Conservation (phyloP, 2,113 vertebrate genomes). For the Urocynchramus pylzowi region DNA sequence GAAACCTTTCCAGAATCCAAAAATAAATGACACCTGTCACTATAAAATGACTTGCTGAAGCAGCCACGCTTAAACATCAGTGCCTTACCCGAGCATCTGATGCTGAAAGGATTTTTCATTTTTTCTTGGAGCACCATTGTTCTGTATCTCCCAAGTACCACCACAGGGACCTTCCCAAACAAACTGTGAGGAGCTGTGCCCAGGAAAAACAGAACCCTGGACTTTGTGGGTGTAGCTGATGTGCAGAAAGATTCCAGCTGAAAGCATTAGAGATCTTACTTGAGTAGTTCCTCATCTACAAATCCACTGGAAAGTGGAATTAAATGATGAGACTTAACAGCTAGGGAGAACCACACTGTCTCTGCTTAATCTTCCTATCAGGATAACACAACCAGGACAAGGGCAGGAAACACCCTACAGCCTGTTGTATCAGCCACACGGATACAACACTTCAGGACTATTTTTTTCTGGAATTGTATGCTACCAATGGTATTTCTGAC, state of each 20-base stretch:
- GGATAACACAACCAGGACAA: not conserved
- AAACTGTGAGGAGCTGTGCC: not conserved
- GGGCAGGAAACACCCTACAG: not conserved
- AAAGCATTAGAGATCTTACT: not conserved
- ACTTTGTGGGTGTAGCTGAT: not conserved
- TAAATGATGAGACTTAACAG: constrained; percentile 34
- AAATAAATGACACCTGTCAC: constrained; percentile 13
- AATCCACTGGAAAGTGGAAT: constrained; percentile 43
- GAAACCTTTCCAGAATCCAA: constrained; percentile 14
- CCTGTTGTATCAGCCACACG: too few species aligned
- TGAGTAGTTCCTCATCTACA: constrained; percentile 1
- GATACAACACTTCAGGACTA: not conserved
- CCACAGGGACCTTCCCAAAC: not conserved
- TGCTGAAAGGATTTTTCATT: not conserved
- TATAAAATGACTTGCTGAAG: constrained; percentile 1
- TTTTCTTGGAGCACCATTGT: not conserved
- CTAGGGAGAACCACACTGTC: not conserved
- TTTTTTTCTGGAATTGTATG: not conserved
- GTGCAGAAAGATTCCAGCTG: not conserved
- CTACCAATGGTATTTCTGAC: not conserved
- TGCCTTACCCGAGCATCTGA: not conserved
- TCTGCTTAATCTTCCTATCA: constrained; percentile 19
- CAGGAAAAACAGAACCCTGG: not conserved
- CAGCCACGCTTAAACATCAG: not conserved
- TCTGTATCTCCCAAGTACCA: not conserved